Evolutionary conservation across 2,797 vertebrate species (phyloP), one percentile per base, ranked within the genome.

Genomic region (Gambusia yucatana): DNA sequence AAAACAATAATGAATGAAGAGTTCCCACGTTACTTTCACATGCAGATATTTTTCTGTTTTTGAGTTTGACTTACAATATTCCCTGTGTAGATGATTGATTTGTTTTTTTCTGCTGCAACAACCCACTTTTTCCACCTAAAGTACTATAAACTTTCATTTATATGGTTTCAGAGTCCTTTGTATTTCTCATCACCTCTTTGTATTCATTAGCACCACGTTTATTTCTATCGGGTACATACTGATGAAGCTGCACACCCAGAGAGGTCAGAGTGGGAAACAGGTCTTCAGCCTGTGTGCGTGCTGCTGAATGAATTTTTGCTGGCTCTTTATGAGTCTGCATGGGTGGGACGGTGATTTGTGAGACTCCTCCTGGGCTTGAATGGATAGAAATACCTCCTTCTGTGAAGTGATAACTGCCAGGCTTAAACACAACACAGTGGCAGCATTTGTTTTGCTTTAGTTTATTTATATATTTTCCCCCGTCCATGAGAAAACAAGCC

Each of bases 191-290:
- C 59, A 43, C 63, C 65, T 77, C 61, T 61, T 61, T 41, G 30
- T 73, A 39, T 48, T 76, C 73, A 73, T 83, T 57, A 57, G 50
- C 41, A 9, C 72, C 75, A 41, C 78, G 63, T 89, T 90, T 92
- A 88, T 87, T 82, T 78, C 86, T 79, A 86, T 90, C 85, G 82
- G 87, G 90, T 92, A 91, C 89, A 89, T 87, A 25, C 86, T 89
- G 90, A 93, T 93, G 87, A 80, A 86, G 87, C 77, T 67, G 72
- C 81, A 86, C 85, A 84, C 74, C 59, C 77, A 73, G 84, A 77
- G 78, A 87, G 86, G 69, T 50, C 1, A 14, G 76, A 85, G 81
- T 46, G 82, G 0, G 41, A 84, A 77, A 77, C 77, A 72, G 81
- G 80, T 77, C 85, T 77, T 77, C 61, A 36, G n/a, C 80, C 67